phyloP scores from a whole-genome alignment of 1,140 invertebrate species.

The Macrocentrus cingulum region DNA sequence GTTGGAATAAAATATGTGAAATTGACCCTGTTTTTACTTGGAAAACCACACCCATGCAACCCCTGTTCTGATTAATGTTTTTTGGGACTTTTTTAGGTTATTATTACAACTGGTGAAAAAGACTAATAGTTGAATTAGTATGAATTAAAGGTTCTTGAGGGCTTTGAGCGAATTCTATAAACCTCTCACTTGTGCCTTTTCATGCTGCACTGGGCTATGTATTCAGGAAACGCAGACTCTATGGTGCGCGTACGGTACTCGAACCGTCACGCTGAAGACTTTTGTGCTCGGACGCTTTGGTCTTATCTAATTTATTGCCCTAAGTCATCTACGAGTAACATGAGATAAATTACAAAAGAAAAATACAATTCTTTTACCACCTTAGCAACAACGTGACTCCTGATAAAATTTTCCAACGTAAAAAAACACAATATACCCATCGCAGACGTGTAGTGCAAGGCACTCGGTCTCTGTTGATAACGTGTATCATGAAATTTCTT shows the following conservation, averaged over 20 bases:
- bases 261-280: constrained; percentile 22
- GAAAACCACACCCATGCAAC: too few relatives aligned
- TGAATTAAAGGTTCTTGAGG: too few relatives aligned
- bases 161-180: too few relatives aligned
- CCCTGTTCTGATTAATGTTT: too few relatives aligned
- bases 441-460: too few relatives aligned
- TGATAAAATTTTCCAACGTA: constrained; percentile 2
- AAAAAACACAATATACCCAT: constrained; percentile 11
- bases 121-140: too few relatives aligned
- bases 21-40: too few relatives aligned
- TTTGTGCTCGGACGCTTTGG: constrained; percentile 22
- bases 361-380: constrained; percentile 8
- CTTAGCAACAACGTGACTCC: constrained; percentile 1
- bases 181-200: constrained; percentile 7
- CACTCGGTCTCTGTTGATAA: too few relatives aligned
- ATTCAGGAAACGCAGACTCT: constrained; percentile 5
- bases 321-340: constrained; percentile 18
- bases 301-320: constrained; percentile 25
- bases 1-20: too few relatives aligned
- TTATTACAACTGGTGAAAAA: too few relatives aligned
- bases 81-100: too few relatives aligned
- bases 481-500: too few relatives aligned
- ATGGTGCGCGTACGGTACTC: constrained; percentile 1
- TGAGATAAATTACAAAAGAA: constrained; percentile 20
- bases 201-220: constrained; percentile 3